Evolutionary conservation across 1,140 invertebrate species (phyloP).

Genomic region (Leptonema lineaticorne): DNA sequence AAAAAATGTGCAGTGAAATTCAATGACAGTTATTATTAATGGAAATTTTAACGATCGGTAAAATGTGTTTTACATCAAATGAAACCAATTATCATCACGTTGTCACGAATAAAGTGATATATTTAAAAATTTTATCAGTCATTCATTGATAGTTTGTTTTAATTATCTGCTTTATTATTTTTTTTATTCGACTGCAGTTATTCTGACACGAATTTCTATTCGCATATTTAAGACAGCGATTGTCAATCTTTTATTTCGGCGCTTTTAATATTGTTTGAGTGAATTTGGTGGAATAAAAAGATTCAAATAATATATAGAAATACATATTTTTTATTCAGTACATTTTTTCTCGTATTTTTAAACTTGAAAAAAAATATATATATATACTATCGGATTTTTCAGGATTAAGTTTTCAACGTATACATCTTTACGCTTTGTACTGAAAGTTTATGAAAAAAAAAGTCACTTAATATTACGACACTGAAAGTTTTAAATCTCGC

Average conservation of each 20-base stretch:
- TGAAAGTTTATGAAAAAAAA: too few species aligned
- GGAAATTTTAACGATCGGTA: not conserved
- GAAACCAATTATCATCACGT: not conserved
- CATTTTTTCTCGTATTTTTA: too few species aligned
- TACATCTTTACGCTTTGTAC: too few species aligned
- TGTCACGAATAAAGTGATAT: not conserved
- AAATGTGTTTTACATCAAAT: not conserved
- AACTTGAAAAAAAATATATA: too few species aligned
- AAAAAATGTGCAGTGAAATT: too few species aligned
- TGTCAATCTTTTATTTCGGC: not conserved
- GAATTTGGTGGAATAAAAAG: not conserved
- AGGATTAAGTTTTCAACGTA: too few species aligned
- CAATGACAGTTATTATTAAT: not conserved
- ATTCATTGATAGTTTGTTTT: not conserved
- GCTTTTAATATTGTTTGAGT: too few species aligned
- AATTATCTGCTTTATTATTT: not conserved
- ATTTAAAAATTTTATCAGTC: not conserved
- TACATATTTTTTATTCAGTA: too few species aligned
- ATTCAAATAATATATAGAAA: not conserved
- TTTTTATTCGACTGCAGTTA: not conserved
- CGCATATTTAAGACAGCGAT: not conserved
- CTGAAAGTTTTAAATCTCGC: conserved; percentile 23
- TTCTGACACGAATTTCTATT: not conserved
- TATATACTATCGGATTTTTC: too few species aligned
- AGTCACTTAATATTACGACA: not conserved